These are phyloP conservation scores for Mustela nigripes DNA, from an alignment of 2,113 vertebrate genomes.

Conservation along the genomic window DNA sequence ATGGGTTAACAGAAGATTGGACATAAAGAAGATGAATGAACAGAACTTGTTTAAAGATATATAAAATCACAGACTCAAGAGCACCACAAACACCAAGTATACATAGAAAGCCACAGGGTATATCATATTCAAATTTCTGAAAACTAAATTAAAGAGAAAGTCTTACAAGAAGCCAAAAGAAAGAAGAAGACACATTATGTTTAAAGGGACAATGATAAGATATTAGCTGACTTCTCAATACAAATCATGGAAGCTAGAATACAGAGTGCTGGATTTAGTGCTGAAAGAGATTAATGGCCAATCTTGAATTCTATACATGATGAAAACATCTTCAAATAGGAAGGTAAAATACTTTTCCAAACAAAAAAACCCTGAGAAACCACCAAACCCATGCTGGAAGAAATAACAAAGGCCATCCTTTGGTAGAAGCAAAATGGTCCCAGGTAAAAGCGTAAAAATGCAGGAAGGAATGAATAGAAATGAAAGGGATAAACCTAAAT, in stretches of 20 bases:
- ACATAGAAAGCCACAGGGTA: neutral
- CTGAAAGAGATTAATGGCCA: neutral
- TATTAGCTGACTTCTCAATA: neutral
- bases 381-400: neutral
- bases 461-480: neutral
- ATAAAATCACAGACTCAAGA: neutral
- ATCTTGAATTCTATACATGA: neutral
- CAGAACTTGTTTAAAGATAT: neutral
- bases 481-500: neutral
- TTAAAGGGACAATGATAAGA: neutral
- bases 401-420: neutral
- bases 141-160: constrained; percentile 37
- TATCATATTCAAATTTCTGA: neutral
- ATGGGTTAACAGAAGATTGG: neutral
- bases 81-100: neutral
- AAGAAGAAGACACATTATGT: neutral
- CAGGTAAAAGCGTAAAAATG: neutral
- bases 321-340: neutral
- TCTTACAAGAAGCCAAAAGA: neutral
- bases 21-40: neutral
- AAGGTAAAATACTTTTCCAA: neutral
- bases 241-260: neutral
- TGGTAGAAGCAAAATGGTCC: neutral
- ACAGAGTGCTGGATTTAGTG: neutral
- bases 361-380: neutral